These are phyloP conservation scores for Cynaeus angustus DNA, from an alignment of 2,888 invertebrate genomes.

Conservation along the genomic window DNA sequence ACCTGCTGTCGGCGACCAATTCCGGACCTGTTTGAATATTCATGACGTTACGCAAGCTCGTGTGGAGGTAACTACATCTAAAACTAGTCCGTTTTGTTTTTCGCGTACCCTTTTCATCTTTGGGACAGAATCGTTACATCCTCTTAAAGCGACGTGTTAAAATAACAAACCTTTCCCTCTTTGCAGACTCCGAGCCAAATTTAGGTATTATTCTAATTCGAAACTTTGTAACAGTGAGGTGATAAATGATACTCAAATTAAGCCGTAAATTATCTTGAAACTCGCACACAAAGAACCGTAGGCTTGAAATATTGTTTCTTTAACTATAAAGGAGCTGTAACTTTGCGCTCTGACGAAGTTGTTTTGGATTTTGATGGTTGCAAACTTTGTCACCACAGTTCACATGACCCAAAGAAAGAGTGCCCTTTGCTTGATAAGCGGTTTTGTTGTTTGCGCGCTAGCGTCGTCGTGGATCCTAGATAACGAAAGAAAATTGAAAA, in stretches of 20 bases:
- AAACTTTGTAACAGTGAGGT: conserved; percentile 21
- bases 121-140: too few species aligned
- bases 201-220: conserved; percentile 21
- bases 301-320: conserved; percentile 29
- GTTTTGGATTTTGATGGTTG: conserved; percentile 21
- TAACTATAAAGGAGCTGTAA: conserved; percentile 2
- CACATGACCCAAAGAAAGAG: conserved; percentile 13
- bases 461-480: conserved; percentile 4
- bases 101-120: not conserved
- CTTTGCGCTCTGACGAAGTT: conserved; percentile 23
- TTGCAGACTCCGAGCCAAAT: conserved; percentile 13
- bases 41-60: conserved; percentile 7
- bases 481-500: conserved; percentile 3
- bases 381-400: not conserved
- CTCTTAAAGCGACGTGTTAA: too few species aligned
- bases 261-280: conserved; percentile 31
- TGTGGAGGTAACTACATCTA: conserved; percentile 1
- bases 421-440: conserved; percentile 18
- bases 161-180: not conserved
- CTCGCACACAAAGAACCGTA: conserved; percentile 19
- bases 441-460: conserved; percentile 5
- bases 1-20: conserved; percentile 23
- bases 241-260: conserved; percentile 37
- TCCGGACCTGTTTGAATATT: conserved; percentile 33
- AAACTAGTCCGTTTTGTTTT: conserved; percentile 15